phyloP scores from a whole-genome alignment of 2,113 vertebrate genomes.

The Sylvia atricapilla region DNA sequence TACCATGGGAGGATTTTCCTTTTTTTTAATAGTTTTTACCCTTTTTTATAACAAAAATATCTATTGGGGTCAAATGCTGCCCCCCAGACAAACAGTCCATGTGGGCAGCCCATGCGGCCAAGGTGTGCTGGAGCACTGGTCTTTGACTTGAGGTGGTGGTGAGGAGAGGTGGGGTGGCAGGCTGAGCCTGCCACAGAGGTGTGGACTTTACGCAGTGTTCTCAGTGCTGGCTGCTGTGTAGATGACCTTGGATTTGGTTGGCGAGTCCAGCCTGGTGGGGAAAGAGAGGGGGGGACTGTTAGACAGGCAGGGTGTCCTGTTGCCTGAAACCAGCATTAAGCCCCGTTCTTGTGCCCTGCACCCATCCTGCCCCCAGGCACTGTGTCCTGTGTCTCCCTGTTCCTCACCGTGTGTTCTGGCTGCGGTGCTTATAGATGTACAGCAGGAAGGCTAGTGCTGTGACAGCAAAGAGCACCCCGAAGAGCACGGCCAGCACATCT shows the following conservation, averaged over 20 bases:
- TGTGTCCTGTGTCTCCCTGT: not conserved
- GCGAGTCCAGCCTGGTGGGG: not conserved
- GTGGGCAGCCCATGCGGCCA: fast-evolving
- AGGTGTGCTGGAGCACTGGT: not conserved
- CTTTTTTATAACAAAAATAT: constrained; percentile 58
- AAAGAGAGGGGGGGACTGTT: not conserved
- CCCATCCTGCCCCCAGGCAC: fast-evolving
- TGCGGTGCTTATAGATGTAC: constrained; percentile 64
- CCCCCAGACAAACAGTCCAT: not conserved
- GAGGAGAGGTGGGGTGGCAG: not conserved
- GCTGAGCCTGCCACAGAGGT: fast-evolving
- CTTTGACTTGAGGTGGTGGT: not conserved
- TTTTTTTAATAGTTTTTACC: not conserved
- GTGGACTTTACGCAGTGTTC: not conserved
- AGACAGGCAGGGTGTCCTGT: not conserved
- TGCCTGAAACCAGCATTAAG: not conserved
- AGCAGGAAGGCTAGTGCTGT: constrained; percentile 68
- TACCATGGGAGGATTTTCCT: not conserved
- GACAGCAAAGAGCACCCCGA: constrained; percentile 73
- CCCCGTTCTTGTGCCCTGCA: fast-evolving
- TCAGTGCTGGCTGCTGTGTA: constrained; percentile 52
- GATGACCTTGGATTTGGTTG: constrained; percentile 53
- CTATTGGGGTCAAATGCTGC: not conserved
- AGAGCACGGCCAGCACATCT: constrained; percentile 73
- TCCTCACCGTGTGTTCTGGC: constrained; percentile 41